These are phyloP conservation scores for Hippasteria phrygiana DNA, from an alignment of 53 echinoderm and acorn worm genomes.

Conservation along the genomic window DNA sequence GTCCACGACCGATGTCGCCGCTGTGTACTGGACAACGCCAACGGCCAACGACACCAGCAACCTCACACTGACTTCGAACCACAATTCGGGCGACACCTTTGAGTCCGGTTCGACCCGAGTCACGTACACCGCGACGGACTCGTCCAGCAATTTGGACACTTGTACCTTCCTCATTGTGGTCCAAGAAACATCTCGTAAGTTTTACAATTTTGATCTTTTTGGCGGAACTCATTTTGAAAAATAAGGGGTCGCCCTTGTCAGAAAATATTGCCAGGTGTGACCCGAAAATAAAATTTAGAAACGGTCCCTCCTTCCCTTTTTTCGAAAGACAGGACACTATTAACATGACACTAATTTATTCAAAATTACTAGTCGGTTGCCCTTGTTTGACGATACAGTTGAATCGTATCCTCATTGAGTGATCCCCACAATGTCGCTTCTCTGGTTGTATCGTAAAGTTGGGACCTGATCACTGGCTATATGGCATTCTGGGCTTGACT, in stretches of 20 bases:
- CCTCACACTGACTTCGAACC: constrained; percentile 58
- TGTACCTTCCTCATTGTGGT: constrained; percentile 68
- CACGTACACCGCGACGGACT: constrained; percentile 71
- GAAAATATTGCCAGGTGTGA: background rate
- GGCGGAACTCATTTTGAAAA: background rate
- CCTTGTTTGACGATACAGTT: no score
- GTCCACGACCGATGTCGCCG: constrained; percentile 27
- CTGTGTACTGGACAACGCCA: constrained; percentile 62
- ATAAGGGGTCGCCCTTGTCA: background rate
- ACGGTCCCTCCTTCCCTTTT: no score
- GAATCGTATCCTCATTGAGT: no score
- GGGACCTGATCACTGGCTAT: no score
- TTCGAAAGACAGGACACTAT: no score
- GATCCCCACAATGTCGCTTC: no score
- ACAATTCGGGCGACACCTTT: constrained; percentile 57
- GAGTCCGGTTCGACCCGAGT: constrained; percentile 57
- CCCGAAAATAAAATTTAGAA: no score
- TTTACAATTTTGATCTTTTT: background rate
- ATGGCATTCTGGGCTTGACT: no score
- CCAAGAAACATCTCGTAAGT: constrained; percentile 40
- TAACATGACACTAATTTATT: no score
- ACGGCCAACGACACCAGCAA: constrained; percentile 62
- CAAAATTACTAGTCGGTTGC: no score
- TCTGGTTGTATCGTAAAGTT: no score
- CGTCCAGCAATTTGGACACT: constrained; percentile 38